A percentile compares a stretch with the other conserved stretches of the same genome.
Conservation (phyloP, 2,797 vertebrate species). For the Hoplostethus atlanticus region DNA sequence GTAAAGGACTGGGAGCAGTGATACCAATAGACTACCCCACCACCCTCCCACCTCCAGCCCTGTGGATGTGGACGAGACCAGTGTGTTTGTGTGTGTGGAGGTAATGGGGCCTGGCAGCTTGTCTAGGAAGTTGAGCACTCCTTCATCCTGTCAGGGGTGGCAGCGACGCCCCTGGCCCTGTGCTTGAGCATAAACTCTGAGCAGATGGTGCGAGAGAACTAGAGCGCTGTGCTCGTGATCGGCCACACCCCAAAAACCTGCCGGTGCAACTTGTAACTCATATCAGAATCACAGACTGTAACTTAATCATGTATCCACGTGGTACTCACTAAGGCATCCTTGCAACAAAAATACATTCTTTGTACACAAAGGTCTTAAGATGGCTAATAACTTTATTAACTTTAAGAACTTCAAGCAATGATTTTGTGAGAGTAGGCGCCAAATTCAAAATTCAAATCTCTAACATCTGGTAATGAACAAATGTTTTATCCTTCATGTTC, state of each 20-base stretch:
- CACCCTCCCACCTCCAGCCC: slow-evolving; percentile 20
- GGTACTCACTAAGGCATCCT: neutral
- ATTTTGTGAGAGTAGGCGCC: neutral
- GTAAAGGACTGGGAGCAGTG: too few species aligned
- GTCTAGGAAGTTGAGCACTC: slow-evolving; percentile 41
- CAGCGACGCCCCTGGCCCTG: slow-evolving; percentile 38
- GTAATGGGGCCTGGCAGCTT: slow-evolving; percentile 31
- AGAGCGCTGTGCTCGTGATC: slow-evolving; percentile 29
- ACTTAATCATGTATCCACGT: neutral
- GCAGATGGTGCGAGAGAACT: slow-evolving; percentile 71
- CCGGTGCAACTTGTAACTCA: neutral
- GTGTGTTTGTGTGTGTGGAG: slow-evolving; percentile 12
- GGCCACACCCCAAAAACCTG: slow-evolving; percentile 18
- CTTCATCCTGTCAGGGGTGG: slow-evolving; percentile 57
- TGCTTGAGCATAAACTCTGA: slow-evolving; percentile 63
- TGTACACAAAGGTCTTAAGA: neutral
- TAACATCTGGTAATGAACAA: slow-evolving; percentile 40
- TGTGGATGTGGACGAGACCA: slow-evolving; percentile 8
- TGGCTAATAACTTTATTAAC: too few species aligned
- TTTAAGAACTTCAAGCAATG: neutral
- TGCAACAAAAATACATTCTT: neutral
- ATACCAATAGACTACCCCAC: too few species aligned
- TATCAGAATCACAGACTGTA: slow-evolving; percentile 12
- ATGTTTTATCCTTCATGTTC: slow-evolving; percentile 34
- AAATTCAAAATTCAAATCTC: slow-evolving; percentile 1